Base-by-base conservation (phyloP, 2,113 vertebrate genomes). In the Python bivittatus region DNA sequence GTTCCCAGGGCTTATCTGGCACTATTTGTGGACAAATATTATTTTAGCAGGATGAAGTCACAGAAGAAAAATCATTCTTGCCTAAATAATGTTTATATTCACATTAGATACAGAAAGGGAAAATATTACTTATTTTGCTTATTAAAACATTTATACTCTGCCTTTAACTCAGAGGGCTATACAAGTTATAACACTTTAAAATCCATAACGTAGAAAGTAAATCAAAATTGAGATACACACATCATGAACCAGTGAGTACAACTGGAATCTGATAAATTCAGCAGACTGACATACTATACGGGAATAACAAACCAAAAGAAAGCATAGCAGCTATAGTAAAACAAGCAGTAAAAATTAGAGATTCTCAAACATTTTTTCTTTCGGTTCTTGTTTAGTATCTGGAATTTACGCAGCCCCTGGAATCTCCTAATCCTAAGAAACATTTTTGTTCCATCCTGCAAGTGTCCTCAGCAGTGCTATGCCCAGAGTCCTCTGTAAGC, bases 21-120 rank as follows among this genome's bases (percentile, higher is more conserved):
- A 91, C 29, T 53, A 86, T 86, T 79, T 91, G 44, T 61, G 44
- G 60, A 84, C 38, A 60, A 91, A 86, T 86, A 61, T 61, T 85
- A 25, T 33, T 27, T n/a, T 33, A n/a, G n/a, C 25, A 23, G 15
- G 38, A 61, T 91, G 52, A 86, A 20, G 33, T 22, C 60, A 64
- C 58, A 64, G 42, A 64, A 52, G 23, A 12, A 68, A 86, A 91
- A 58, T 29, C 25, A 84, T 27, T 83, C 54, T 33, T 53, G 48
- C 20, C n/a, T 56, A 88, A 17, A 44, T 72, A 72, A 7, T 10
- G 42, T 54, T 68, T 88, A 79, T 13, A 68, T 42, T 88, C 33
- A 88, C 5, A 68, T 86, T 20, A 86, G 20, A 64, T 3, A 56
- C 2, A 83, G 15, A 83, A 57, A 56, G 22, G 38, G 5, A 42